These are phyloP conservation scores for Drosophila tripunctata DNA, from an alignment of 2,888 invertebrate genomes.

Conservation along the genomic window DNA sequence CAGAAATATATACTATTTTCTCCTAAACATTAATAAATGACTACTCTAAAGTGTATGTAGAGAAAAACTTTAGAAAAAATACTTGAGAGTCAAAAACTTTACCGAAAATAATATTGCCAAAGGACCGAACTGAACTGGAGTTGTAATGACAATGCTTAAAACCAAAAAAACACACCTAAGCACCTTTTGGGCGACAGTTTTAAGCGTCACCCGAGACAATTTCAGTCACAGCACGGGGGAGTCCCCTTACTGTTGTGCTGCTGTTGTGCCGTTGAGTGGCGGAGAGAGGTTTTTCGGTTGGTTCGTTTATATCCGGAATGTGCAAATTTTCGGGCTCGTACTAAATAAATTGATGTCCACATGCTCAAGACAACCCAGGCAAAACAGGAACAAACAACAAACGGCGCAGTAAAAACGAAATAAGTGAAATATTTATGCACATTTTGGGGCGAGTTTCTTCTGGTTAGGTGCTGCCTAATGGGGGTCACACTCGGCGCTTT, in stretches of 20 bases:
- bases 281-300: constrained; percentile 32
- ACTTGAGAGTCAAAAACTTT: constrained; percentile 19
- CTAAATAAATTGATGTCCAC: constrained; percentile 75
- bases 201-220: constrained; percentile 26
- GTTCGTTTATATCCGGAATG: constrained; percentile 19
- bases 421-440: constrained; percentile 76
- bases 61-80: not conserved
- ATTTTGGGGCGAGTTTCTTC: constrained; percentile 54
- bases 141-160: constrained; percentile 33
- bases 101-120: constrained; percentile 6
- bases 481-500: constrained; percentile 79
- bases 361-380: constrained; percentile 58
- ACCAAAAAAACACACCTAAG: constrained; percentile 37
- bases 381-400: constrained; percentile 8
- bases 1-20: too few relatives aligned
- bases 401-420: constrained; percentile 58
- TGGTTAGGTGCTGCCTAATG: constrained; percentile 75
- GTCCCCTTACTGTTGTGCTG: not conserved
- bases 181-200: constrained; percentile 42
- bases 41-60: too few relatives aligned
- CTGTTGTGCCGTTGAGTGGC: not conserved
- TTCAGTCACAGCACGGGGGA: constrained; percentile 16
- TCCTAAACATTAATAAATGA: too few relatives aligned
- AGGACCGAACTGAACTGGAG: not conserved
- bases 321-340: constrained; percentile 36